Base-by-base conservation (phyloP, 1,140 invertebrate genomes). In the Aphelinus atriplicis region DNA sequence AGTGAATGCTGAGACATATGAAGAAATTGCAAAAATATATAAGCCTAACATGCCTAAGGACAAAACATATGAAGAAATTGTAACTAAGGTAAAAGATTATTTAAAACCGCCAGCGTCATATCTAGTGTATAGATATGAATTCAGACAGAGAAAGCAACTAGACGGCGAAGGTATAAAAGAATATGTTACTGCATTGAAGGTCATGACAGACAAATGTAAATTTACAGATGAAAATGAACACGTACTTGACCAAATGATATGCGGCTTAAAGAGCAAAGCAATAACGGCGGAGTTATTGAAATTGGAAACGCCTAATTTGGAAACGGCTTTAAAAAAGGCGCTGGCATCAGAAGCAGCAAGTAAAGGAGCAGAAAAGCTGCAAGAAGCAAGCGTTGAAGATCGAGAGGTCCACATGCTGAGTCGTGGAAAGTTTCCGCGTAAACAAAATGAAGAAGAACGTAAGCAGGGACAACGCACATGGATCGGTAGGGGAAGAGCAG, bases 241-340 rank as follows among this genome's bases (percentile, higher is more conserved):
- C 53, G 26, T 67, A 7, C 65, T 67, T 3, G 65, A 67, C 7
- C 65, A 57, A 46, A 43, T 67, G 9, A 67, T 67, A 9, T 45
- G 26, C 55, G 51, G 51, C 5, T 70, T 57, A 64, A 64, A 50
- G 50, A 48, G 47, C 46, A 64, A 64, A 47, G 62, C 62, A 48
- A 64, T 64, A 48, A 70, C 46, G 5, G 6, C 46, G 7, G 53
- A 57, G 46, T 48, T 70, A 10, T 58, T 70, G 9, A 70, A 58
- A 58, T 58, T 57, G 6, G 56, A 67, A 42, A 63, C 7, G 26
- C 3, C 61, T 46, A 3, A 64, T 46, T 3, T 62, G 42, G 9
- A 62, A 45, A 46, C 43, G 46, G 60, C 60, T 46, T 46, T 62
- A 62, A 62, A 61, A 61, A 61, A 45, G 46, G 60, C 43, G 6